Evolutionary conservation across 2,888 invertebrate genomes (phyloP).

Genomic region (Stenotaenia linearis): DNA sequence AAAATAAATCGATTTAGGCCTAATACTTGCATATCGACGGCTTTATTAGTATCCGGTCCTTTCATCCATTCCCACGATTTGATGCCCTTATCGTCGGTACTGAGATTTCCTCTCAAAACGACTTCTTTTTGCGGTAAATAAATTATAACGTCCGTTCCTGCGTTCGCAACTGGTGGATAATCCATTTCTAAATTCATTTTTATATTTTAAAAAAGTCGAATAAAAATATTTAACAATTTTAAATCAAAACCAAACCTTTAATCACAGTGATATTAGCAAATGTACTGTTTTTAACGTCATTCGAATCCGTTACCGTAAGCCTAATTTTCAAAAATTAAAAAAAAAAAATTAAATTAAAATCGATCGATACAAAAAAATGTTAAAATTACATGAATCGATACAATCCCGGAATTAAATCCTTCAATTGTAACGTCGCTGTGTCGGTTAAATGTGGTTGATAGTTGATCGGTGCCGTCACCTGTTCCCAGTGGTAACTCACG

Average conservation of each 20-base stretch:
- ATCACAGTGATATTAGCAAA: conserved; percentile 82
- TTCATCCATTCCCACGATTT: conserved; percentile 95
- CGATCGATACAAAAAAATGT: neutral
- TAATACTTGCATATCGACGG: conserved; percentile 76
- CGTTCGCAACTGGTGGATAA: conserved; percentile 92
- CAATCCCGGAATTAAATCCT: conserved; percentile 73
- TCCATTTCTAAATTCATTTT: conserved; percentile 72
- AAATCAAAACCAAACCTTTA: conserved; percentile 51
- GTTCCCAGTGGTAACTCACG: conserved; percentile 85
- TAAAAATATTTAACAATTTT: neutral
- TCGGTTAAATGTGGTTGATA: conserved; percentile 68
- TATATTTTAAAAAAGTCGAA: no score
- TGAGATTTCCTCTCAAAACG: conserved; percentile 80
- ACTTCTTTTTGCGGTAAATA: conserved; percentile 80
- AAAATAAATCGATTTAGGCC: no score
- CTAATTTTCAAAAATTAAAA: conserved; percentile 46
- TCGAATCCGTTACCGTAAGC: conserved; percentile 84
- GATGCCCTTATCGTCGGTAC: conserved; percentile 89
- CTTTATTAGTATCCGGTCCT: conserved; percentile 75
- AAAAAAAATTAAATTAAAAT: conserved; percentile 14
- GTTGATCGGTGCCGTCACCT: conserved; percentile 76
- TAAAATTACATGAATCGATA: conserved; percentile 48
- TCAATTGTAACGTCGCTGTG: conserved; percentile 73
- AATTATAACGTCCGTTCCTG: conserved; percentile 82
- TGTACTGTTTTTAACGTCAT: conserved; percentile 77